Evolutionary conservation across 2,888 invertebrate genomes (phyloP), one percentile per base, ranked within the genome.

Genomic region (Platycheirus rosarum): DNA sequence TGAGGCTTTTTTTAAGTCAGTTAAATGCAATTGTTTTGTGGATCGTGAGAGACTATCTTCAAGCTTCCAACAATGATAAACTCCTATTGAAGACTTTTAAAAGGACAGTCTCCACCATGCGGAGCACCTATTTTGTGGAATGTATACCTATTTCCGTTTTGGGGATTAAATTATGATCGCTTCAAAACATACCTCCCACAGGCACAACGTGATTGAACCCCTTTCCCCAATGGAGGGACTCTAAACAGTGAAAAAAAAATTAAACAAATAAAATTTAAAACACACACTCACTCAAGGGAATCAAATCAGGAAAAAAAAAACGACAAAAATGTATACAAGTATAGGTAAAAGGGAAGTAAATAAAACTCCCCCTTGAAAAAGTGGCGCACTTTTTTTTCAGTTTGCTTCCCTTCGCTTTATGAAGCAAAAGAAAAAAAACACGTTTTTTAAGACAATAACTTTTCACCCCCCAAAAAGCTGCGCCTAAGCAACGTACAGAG

Each of bases 371-470:
- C 77, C 82, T 82, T 73, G 53, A 53, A 74, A 76, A 79, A 80
- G 80, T 80, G 76, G 70, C 76, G 80, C 76, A 71, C 75, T 48
- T 74, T 73, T 75, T 63, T 60, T 23, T 32, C n/a, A n/a, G n/a
- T 32, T 32, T 32, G 5, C 26, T 53, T 57, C 55, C 55, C 55
- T 57, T 40, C 53, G 20, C 23, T 11, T 6, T 35, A 37, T 65
- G 46, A 51, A 53, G 55, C 29, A 29, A 44, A 18, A 20, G 18
- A 42, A 37, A 48, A 60, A 65, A 65, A 65, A 63, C 57, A 46
- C 7, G 13, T 71, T 77, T 82, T 82, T 77, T 82, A 82, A 82
- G 82, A 82, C 82, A 82, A 82, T 82, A 77, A 82, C 77, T 82
- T 82, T 77, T 66, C 71, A 82, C 82, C 82, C 82, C 80, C 68